These are phyloP conservation scores for Chaetura pelagica DNA, from an alignment of 2,113 vertebrate genomes.

Conservation along the genomic window DNA sequence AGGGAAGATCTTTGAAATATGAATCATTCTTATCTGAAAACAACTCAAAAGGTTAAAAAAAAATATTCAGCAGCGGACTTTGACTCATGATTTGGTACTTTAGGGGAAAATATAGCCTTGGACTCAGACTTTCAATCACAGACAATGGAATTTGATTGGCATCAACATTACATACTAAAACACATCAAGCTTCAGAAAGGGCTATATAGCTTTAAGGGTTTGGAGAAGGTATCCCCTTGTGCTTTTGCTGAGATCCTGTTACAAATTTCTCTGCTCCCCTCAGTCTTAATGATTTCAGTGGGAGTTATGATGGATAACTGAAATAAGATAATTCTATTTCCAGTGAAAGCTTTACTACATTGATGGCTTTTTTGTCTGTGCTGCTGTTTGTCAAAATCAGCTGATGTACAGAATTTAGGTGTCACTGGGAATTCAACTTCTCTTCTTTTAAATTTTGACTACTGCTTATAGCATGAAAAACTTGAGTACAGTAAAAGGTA, in stretches of 20 bases:
- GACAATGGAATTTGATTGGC: not conserved
- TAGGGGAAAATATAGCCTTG: not conserved
- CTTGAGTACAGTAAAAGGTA: not conserved
- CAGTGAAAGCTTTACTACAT: not conserved
- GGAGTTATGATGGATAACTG: constrained; percentile 32
- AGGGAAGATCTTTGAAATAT: constrained; percentile 17
- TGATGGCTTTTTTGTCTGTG: not conserved
- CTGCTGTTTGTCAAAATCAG: constrained; percentile 24
- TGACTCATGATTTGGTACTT: not conserved
- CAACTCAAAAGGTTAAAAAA: not conserved
- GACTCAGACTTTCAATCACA: not conserved
- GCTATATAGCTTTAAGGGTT: not conserved
- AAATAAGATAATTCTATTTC: constrained; percentile 33
- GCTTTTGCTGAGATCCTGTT: not conserved
- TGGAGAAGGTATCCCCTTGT: not conserved
- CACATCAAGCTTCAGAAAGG: not conserved
- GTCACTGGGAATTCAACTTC: not conserved
- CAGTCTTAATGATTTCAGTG: constrained; percentile 5
- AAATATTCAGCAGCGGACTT: not conserved
- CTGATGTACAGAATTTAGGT: not conserved
- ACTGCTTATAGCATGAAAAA: not conserved
- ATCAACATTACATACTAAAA: not conserved
- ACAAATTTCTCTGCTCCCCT: not conserved
- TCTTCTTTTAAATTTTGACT: constrained; percentile 2
- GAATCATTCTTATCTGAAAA: constrained; percentile 44